Evolutionary conservation across 2,797 vertebrate genomes (phyloP), one percentile per base, ranked within the genome.

Genomic region (Gephyroberyx darwinii): DNA sequence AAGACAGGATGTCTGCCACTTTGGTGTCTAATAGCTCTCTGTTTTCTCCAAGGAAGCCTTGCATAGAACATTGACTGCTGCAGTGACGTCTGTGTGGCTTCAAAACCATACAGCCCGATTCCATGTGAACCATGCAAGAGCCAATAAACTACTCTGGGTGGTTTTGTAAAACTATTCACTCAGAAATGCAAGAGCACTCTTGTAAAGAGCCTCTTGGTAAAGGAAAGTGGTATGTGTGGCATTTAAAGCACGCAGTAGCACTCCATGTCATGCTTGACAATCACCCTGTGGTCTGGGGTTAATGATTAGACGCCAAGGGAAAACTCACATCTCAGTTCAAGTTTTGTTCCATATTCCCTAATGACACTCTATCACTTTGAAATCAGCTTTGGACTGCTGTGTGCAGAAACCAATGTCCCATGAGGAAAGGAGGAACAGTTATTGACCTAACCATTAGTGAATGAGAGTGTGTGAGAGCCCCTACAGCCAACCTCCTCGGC

Each of bases 1-100:
- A 77, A 84, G 80, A 75, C 81, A 74, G 78, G 83, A 91, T 79
- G 84, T 86, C 78, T 86, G 76, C 74, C 75, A 78, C 71, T 70
- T 65, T 71, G 51, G 68, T 47, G 77, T 74, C 65, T 86, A 75
- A 84, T 73, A 50, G 65, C 73, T 73, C 12, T 16, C 22, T 39
- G 5, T 30, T 73, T 71, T 33, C 35, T 80, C 72, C 22, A 22
- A 65, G 69, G 73, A 75, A 63, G 69, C 66, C 47, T 9, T 47
- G 53, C 65, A 53, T 22, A 60, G 63, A 51, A 45, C 65, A 43
- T 65, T 20, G 33, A 58, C 66, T 64, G 63, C 59, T 64, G 62
- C 60, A 5, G 22, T 74, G 82, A 84, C 47, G 37, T 35, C 16
- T 54, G 67, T 74, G 80, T 57, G 80, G 79, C 68, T 72, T 65